Evolutionary conservation across 2,888 invertebrate species (phyloP).

Genomic region (Galeopsomyia nigrocyanea): DNA sequence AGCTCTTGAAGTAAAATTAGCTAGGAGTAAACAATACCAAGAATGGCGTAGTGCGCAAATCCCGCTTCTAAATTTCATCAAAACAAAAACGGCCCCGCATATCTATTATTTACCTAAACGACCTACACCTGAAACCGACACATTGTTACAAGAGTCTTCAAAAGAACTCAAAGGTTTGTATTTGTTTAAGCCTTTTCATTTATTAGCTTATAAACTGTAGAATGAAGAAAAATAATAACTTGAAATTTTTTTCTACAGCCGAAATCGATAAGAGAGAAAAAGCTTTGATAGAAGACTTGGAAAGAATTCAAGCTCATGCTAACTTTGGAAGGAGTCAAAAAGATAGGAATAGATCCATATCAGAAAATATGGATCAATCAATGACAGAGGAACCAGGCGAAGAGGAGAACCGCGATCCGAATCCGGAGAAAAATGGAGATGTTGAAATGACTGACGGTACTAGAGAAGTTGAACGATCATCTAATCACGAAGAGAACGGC

Average conservation of each 20-base stretch:
- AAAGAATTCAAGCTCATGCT: slow-evolving; percentile 62
- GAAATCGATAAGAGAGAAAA: slow-evolving; percentile 64
- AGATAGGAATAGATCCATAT: slow-evolving; percentile 53
- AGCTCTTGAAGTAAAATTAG: slow-evolving; percentile 91
- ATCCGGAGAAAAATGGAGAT: slow-evolving; percentile 58
- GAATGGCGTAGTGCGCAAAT: slow-evolving; percentile 87
- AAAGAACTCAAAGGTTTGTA: slow-evolving; percentile 63
- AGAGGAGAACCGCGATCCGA: slow-evolving; percentile 65
- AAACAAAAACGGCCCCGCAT: slow-evolving; percentile 88
- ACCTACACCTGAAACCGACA: slow-evolving; percentile 71
- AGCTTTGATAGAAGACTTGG: slow-evolving; percentile 60
- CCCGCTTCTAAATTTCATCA: slow-evolving; percentile 84
- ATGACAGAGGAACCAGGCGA: slow-evolving; percentile 55
- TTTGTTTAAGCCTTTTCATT: no score
- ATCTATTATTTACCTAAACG: slow-evolving; percentile 90
- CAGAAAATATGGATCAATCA: slow-evolving; percentile 45
- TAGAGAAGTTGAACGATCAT: slow-evolving; percentile 1
- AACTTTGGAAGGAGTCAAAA: slow-evolving; percentile 60
- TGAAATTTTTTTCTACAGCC: slow-evolving; percentile 53
- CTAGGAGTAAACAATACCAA: slow-evolving; percentile 88
- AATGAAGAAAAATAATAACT: slow-evolving; percentile 4
- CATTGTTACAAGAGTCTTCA: slow-evolving; percentile 60
- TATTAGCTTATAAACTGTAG: neutral
- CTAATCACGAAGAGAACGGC: slow-evolving; percentile 14
- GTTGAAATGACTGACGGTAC: slow-evolving; percentile 36